Evolutionary conservation across 2,797 vertebrate genomes (phyloP).

Genomic region (Muscicapa striata): DNA sequence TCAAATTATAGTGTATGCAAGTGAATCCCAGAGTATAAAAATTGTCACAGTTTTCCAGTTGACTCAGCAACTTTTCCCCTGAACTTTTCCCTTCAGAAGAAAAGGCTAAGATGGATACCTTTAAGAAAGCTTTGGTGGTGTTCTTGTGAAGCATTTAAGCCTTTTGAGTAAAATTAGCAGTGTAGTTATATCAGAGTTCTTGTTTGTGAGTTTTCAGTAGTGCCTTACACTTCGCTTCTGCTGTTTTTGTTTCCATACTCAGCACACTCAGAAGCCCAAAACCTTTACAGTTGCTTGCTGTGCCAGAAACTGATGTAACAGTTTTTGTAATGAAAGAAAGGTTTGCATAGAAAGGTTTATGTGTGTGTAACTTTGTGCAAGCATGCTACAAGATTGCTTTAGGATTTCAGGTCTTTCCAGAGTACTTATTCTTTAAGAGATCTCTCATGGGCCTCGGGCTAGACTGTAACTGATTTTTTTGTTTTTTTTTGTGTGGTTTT

Average conservation of each 20-base stretch:
- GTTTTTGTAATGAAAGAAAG: neutral
- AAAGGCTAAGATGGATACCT: neutral
- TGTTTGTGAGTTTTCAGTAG: neutral
- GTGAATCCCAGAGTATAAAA: neutral
- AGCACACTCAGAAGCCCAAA: neutral
- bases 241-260: neutral
- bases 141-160: neutral
- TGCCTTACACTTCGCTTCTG: neutral
- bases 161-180: neutral
- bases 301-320: neutral
- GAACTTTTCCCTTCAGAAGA: neutral
- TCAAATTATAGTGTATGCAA: neutral
- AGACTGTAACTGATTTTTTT: neutral
- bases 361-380: neutral
- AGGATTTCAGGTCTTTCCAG: neutral
- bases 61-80: neutral
- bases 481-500: neutral
- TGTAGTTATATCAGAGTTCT: neutral
- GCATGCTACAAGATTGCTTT: neutral
- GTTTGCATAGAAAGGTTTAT: neutral
- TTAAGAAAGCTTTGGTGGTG: neutral
- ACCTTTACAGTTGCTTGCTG: neutral
- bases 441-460: rapidly evolving
- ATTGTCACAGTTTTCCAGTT: neutral
- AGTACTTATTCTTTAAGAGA: neutral